Base-by-base conservation (phyloP, 2,888 invertebrate species). In the Latrodectus elegans region DNA sequence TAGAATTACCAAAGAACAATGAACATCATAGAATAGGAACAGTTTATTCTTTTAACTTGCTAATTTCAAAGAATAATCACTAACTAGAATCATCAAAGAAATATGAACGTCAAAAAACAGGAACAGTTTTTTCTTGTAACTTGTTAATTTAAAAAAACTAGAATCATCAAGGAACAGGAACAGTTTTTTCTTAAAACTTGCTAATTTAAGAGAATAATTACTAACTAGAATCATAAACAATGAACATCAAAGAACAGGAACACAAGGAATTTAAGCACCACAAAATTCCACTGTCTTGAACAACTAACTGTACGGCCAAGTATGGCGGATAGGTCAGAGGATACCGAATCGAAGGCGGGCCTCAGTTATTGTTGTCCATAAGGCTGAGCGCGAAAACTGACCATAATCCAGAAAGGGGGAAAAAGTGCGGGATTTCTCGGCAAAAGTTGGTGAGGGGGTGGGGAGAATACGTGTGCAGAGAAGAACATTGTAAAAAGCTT, bases 281-380 rank as follows among this genome's bases (percentile, higher is more conserved):
- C 64, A n/a, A 12, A 15, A 12, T 17, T 64, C 14, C 64, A 10
- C 8, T 64, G 10, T 17, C 64, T 6, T 8, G 12, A 64, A 4
- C 38, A 22, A 22, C n/a, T 38, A 8, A 64, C 15, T n/a, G 14
- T 9, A 55, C 60, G 82, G 15, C 60, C 86, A 87, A 38, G 60
- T 22, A 87, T 87, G 86, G 76, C 77, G 67, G 52, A 8, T 67
- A 1, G n/a, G n/a, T 64, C 26, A 10, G 67, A 0, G n/a, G 53
- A 15, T 49, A 38, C 10, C 51, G 60, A 67, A 53, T 64, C 68
- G 38, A 9, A 64, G 8, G 70, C 4, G 26, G 17, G 53, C 67
- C 81, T 77, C 60, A 82, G 81, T 87, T 87, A 87, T 87, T 87
- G 86, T 87, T 87, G 86, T 87, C 86, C 77, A 87, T 87, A 81